Evolutionary conservation across 2,113 vertebrate genomes (phyloP), one percentile per base, ranked within the genome.

Genomic region (Rhinolophus sinicus): DNA sequence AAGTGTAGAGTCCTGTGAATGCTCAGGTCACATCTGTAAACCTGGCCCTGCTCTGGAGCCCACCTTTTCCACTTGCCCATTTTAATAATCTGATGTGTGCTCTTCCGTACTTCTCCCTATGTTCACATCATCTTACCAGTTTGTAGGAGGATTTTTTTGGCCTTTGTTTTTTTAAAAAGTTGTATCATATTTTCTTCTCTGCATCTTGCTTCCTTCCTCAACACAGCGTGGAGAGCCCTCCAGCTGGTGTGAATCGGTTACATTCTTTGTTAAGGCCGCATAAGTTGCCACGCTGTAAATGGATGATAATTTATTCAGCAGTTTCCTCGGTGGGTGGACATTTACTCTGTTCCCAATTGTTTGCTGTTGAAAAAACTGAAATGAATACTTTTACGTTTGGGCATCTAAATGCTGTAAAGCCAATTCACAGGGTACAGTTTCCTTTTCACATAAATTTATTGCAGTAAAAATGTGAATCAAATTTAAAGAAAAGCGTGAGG

Each of bases 291-390:
- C 0, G 2, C 30, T 21, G 9, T 18, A 26, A 44, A 6, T 5
- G 13, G 28, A 15, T 26, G 28, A 2, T n/a, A 16, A 14, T 56
- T 83, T 18, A 26, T 30, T 69, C 18, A 54, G 24, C 70, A 7
- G 10, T 11, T 64, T 73, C 16, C 64, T 38, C 22, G 2, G 2
- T 0, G 10, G 21, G 18, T 2, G 6, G 65, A 14, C 19, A 12
- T 15, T 72, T 15, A 22, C 12, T 52, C 54, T 38, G 14, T 58
- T 73, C 58, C n/a, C n/a, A 73, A 3, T 30, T 44, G 62, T 62
- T 47, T 54, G 18, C 44, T 64, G 7, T 13, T 58, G 28, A 26
- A 67, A 90, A 64, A 56, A 54, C 33, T 16, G 22, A 6, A 33
- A 5, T 1, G 5, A 26, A 40, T 16, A 6, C 35, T 28, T 44